Percentiles rank a stretch among this genome's conserved stretches.
Evolutionary conservation across 2,888 invertebrate species (phyloP).

Genomic region (Byasa hedistus): DNA sequence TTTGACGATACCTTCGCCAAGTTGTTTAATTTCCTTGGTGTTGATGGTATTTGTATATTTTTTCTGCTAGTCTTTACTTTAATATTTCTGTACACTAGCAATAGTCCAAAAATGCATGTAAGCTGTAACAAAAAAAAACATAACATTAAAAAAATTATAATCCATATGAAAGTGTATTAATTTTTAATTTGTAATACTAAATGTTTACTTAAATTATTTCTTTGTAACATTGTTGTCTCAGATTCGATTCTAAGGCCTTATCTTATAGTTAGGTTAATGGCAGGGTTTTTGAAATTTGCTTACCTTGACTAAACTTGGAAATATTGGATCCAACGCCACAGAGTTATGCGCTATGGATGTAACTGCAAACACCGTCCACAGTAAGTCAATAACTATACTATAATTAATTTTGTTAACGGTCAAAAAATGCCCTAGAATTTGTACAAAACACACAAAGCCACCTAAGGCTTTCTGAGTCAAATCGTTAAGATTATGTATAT

Average conservation of each 20-base stretch:
- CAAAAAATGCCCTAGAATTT: slow-evolving; percentile 64
- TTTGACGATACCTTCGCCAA: slow-evolving; percentile 47
- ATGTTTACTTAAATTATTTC: no score
- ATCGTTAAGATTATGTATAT: slow-evolving; percentile 46
- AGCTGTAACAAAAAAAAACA: slow-evolving; percentile 54
- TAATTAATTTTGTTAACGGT: slow-evolving; percentile 61
- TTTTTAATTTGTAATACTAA: not conserved
- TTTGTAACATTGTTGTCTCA: no score
- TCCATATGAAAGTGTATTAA: slow-evolving; percentile 7
- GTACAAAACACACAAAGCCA: slow-evolving; percentile 64
- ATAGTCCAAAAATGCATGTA: slow-evolving; percentile 52
- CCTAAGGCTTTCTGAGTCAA: slow-evolving; percentile 60
- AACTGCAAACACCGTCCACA: slow-evolving; percentile 64
- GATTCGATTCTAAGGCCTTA: no score
- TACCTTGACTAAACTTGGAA: slow-evolving; percentile 63
- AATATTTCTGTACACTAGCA: slow-evolving; percentile 58
- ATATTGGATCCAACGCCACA: slow-evolving; percentile 47
- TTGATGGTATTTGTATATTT: slow-evolving; percentile 40
- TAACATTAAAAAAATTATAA: slow-evolving; percentile 9
- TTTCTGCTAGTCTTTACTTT: slow-evolving; percentile 43
- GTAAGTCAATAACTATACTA: slow-evolving; percentile 60
- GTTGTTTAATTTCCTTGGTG: slow-evolving; percentile 58
- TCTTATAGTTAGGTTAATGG: no score
- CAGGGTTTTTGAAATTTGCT: slow-evolving; percentile 40
- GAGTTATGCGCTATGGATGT: slow-evolving; percentile 51